Evolutionary conservation across 2,113 vertebrate species (phyloP).

Genomic region (Andinoacara biseriatus): DNA sequence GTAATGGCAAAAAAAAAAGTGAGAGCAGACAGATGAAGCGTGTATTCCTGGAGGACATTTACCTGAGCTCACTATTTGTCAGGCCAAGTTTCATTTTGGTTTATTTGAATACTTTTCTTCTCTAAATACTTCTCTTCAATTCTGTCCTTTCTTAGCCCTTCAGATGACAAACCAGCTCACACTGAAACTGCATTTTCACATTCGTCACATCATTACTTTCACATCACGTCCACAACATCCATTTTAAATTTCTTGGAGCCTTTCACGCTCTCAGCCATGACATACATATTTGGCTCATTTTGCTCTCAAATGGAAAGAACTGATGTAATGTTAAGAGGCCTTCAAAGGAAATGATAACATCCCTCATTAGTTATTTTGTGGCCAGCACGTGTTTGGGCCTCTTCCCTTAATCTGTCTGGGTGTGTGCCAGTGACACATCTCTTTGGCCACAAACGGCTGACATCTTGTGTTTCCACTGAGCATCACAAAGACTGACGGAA

Average conservation of each 20-base stretch:
- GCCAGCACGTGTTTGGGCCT: neutral
- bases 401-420: neutral
- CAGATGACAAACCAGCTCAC: conserved; percentile 1
- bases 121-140: conserved; percentile 1
- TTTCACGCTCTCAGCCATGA: neutral
- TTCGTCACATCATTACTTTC: conserved; percentile 8
- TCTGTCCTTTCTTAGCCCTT: conserved; percentile 31
- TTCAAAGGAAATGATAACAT: conserved; percentile 27
- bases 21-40: conserved; percentile 23
- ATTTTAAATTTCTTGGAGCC: conserved; percentile 23
- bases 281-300: conserved; percentile 12
- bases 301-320: conserved; percentile 33
- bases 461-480: conserved; percentile 18
- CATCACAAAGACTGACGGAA: neutral
- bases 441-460: conserved; percentile 13
- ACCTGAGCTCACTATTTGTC: conserved; percentile 13
- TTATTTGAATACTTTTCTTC: conserved; percentile 22
- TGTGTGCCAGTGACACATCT: conserved; percentile 30
- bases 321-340: conserved; percentile 23
- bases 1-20: conserved; percentile 10
- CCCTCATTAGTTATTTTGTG: neutral
- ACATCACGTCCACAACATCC: conserved; percentile 15
- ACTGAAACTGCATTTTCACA: conserved; percentile 11
- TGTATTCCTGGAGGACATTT: conserved; percentile 27
- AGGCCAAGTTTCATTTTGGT: conserved; percentile 35